These are phyloP conservation scores for Biston stratarius DNA, from an alignment of 2,888 invertebrate species.

Conservation along the genomic window DNA sequence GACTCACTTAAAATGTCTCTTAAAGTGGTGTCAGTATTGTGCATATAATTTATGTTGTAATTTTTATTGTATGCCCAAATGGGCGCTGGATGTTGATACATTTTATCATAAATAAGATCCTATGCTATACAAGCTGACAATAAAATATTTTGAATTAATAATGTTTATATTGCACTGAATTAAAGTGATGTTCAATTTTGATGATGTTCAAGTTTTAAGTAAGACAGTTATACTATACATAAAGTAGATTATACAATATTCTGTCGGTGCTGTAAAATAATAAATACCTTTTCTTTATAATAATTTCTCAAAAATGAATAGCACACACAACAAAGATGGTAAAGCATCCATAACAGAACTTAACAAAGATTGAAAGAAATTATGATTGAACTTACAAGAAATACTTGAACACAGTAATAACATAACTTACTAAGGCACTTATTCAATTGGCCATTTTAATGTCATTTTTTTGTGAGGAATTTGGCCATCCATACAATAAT, in stretches of 20 bases:
- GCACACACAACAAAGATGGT: slow-evolving; percentile 3
- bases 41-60: too few species aligned
- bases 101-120: too few species aligned
- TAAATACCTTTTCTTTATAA: background rate
- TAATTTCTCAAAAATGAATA: background rate
- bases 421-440: slow-evolving; percentile 53
- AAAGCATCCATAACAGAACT: slow-evolving; percentile 3
- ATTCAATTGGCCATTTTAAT: slow-evolving; percentile 28
- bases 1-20: too few species aligned
- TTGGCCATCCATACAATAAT: background rate
- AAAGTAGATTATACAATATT: slow-evolving; percentile 34
- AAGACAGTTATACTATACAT: slow-evolving; percentile 28
- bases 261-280: slow-evolving; percentile 1
- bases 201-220: too few species aligned
- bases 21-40: too few species aligned
- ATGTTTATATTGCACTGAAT: too few species aligned
- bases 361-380: background rate
- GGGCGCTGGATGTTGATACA: too few species aligned
- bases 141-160: too few species aligned
- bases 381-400: background rate
- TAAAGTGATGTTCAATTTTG: too few species aligned
- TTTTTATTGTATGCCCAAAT: too few species aligned
- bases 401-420: slow-evolving; percentile 8
- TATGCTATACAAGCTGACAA: too few species aligned
- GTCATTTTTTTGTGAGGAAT: background rate